Evolutionary conservation across 2,113 vertebrate genomes (phyloP).

Genomic region (Otocyon megalotis): DNA sequence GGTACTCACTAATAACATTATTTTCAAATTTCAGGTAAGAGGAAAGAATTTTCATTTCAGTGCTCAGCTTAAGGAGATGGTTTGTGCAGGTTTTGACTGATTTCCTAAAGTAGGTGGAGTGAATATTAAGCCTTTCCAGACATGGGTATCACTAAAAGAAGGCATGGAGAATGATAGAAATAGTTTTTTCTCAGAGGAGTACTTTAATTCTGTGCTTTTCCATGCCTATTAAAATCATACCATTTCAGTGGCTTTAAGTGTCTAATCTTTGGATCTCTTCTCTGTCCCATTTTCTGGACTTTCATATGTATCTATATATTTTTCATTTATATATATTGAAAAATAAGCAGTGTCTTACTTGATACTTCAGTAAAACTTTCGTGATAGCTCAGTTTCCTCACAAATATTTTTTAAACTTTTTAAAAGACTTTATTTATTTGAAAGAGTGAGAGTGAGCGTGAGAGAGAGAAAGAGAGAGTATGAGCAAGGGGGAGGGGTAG

Average conservation of each 20-base stretch:
- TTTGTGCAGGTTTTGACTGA: not conserved
- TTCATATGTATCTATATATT: not conserved
- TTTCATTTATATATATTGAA: not conserved
- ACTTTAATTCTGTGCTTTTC: not conserved
- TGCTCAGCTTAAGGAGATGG: not conserved
- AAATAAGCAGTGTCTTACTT: not conserved
- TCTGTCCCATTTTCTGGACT: not conserved
- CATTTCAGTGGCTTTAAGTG: not conserved
- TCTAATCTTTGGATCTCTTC: not conserved
- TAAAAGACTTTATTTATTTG: too few species aligned
- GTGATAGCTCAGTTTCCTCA: not conserved
- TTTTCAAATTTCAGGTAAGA: not conserved
- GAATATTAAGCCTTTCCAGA: not conserved
- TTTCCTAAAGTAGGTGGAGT: not conserved
- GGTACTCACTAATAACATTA: not conserved
- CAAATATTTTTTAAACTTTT: not conserved
- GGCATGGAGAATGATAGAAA: not conserved
- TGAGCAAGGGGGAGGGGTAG: too few species aligned
- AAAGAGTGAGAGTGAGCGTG: too few species aligned
- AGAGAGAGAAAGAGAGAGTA: too few species aligned
- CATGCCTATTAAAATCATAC: not conserved
- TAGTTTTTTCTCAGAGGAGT: not conserved
- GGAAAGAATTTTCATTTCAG: not conserved
- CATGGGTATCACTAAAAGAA: not conserved
- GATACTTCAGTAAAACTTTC: not conserved